These are phyloP conservation scores for Ips nitidus DNA, from an alignment of 1,140 invertebrate genomes.

Conservation along the genomic window DNA sequence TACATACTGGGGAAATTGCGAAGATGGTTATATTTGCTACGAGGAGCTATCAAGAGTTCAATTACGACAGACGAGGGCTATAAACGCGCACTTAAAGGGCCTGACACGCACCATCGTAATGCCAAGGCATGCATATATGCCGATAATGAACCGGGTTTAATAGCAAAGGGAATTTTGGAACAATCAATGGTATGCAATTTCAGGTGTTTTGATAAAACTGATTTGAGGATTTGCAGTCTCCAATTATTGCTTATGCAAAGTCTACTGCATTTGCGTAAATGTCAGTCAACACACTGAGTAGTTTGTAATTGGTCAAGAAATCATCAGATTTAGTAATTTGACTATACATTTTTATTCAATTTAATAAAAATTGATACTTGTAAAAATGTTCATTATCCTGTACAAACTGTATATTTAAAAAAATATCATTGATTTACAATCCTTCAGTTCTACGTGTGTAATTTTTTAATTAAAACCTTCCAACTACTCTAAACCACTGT, in stretches of 20 bases:
- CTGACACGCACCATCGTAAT: background rate
- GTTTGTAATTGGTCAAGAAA: background rate
- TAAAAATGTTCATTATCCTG: too few species aligned
- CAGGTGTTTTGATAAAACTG: background rate
- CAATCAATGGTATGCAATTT: background rate
- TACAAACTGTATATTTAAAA: too few species aligned
- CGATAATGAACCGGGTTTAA: background rate
- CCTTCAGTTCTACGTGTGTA: too few species aligned
- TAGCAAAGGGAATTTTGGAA: background rate
- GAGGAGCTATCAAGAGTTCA: constrained; percentile 1
- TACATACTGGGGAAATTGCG: background rate
- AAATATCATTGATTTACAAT: too few species aligned
- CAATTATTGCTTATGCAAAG: background rate
- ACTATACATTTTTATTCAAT: too few species aligned
- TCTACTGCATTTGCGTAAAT: background rate
- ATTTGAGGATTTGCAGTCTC: background rate
- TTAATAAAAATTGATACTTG: too few species aligned
- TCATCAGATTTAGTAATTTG: too few species aligned
- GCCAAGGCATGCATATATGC: background rate
- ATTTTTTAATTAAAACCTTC: too few species aligned
- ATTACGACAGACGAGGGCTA: background rate
- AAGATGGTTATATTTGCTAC: constrained; percentile 1
- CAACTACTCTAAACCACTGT: too few species aligned
- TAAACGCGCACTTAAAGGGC: background rate
- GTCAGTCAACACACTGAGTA: background rate